These are phyloP conservation scores for Haemorhous mexicanus DNA, from an alignment of 2,113 vertebrate genomes.

Conservation along the genomic window DNA sequence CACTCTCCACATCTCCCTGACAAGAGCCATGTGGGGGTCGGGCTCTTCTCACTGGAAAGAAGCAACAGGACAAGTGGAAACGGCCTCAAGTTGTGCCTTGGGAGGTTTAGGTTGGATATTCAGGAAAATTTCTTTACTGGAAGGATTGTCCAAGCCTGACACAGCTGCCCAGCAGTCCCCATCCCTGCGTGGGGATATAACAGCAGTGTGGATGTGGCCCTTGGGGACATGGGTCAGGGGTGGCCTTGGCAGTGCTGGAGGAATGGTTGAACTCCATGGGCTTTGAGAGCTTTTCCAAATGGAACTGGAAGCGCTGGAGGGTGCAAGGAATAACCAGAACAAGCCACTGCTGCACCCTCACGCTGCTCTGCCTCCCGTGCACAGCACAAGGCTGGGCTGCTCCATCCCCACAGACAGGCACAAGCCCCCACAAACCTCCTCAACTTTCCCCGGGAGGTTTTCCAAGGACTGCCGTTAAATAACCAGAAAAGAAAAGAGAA, in stretches of 20 bases:
- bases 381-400: neutral
- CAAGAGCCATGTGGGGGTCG: fast-evolving
- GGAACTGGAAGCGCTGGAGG: fast-evolving
- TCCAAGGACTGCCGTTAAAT: neutral
- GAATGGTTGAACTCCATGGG: fast-evolving
- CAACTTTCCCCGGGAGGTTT: neutral
- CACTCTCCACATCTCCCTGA: neutral
- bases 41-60: neutral
- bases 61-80: neutral
- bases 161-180: neutral
- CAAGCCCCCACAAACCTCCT: neutral
- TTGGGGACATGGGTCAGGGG: neutral
- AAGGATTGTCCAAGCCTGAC: neutral
- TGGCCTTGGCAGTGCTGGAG: neutral
- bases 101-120: neutral
- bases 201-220: neutral
- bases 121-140: neutral
- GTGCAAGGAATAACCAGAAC: fast-evolving
- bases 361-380: neutral
- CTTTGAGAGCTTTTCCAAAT: neutral
- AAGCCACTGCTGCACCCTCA: fast-evolving
- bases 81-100: fast-evolving
- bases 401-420: neutral
- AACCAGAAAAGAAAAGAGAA: neutral
- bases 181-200: neutral